Evolutionary conservation across 2,888 invertebrate genomes (phyloP).

Genomic region (Phyllotreta striolata): DNA sequence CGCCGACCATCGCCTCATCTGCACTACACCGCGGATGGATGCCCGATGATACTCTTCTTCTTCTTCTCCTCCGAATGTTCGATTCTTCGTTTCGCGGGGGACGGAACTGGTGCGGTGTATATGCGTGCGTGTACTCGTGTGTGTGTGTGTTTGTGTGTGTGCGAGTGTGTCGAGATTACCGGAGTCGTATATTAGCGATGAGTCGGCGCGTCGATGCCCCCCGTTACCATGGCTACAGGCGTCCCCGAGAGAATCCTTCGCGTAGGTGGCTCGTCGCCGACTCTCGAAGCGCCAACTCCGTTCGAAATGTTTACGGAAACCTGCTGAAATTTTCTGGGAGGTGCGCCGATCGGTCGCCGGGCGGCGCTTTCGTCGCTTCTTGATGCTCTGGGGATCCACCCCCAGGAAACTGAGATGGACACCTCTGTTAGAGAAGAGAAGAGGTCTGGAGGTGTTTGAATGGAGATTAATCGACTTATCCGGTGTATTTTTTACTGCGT

Average conservation of each 20-base stretch:
- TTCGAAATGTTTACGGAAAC: conserved; percentile 8
- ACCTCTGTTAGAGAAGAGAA: conserved; percentile 10
- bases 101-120: conserved; percentile 25
- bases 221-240: conserved; percentile 54
- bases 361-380: no score
- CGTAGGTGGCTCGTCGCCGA: neutral
- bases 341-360: no score
- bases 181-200: conserved; percentile 46
- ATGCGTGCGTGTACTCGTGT: no score
- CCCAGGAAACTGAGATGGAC: neutral
- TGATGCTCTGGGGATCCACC: no score
- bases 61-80: conserved; percentile 24
- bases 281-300: neutral
- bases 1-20: conserved; percentile 44
- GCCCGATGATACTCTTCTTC: no score
- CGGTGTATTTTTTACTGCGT: neutral
- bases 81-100: no score
- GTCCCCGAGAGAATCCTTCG: conserved; percentile 48
- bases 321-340: neutral
- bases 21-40: no score
- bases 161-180: conserved; percentile 40
- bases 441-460: neutral
- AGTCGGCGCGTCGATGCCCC: conserved; percentile 58
- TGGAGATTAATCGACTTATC: neutral
- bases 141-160: no score